Evolutionary conservation across 2,888 invertebrate genomes (phyloP), one percentile per base, ranked within the genome.

Genomic region (Yponomeuta malinellus): DNA sequence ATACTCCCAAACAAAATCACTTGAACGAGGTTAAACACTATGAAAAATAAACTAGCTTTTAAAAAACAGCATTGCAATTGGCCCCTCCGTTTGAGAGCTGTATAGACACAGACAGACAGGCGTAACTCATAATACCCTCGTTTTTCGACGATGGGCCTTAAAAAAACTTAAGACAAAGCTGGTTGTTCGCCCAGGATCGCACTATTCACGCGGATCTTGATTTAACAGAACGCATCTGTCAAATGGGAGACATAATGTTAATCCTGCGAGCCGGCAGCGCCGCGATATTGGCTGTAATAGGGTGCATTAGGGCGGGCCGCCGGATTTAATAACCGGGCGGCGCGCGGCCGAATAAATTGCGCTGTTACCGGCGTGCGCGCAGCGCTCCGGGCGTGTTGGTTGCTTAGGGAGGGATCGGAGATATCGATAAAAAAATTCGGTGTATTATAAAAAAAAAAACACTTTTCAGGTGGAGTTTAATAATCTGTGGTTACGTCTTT

Each of bases 291-390:
- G 86, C 85, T 79, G 84, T 91, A 90, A 90, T 90, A 83, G 86
- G 80, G 76, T 85, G 85, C 83, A 91, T 91, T 90, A 91, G 85
- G 91, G 91, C 86, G 91, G 89, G 85, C 80, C 86, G 83, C 84
- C 79, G 87, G 87, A 87, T 89, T 90, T 90, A 91, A 91, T 91
- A 89, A 89, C 84, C 84, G 85, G 84, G 86, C 90, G 88, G 86
- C 81, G 81, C 75, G 77, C 78, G 76, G 76, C 76, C 76, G 75
- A 75, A 76, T 77, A 85, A 84, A 88, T 87, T 86, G 89, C 85
- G 83, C 83, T 81, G 82, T 79, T 78, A 78, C 37, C 15, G 33
- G 79, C 76, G 85, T 84, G 84, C 81, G 85, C 84, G 83, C 83
- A 78, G 72, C 80, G 86, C 89, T 80, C 75, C 82, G 75, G 87